Conservation (phyloP, 2,888 invertebrate species). For the Mermis nigrescens region DNA sequence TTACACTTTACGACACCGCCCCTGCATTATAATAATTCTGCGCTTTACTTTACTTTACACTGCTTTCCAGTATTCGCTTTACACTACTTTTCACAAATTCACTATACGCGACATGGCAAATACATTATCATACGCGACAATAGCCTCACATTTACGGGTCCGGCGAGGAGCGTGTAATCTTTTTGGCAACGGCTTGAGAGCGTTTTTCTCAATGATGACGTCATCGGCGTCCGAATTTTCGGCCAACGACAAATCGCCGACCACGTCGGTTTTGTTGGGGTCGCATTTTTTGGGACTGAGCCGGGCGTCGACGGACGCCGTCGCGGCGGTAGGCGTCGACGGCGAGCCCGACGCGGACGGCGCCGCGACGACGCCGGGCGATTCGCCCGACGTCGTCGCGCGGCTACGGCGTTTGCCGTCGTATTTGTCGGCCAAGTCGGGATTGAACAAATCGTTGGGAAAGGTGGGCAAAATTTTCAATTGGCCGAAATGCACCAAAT, state of each 20-base stretch:
- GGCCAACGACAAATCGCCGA: not conserved
- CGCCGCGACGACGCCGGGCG: too few species aligned
- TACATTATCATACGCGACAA: too few species aligned
- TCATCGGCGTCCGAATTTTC: not conserved
- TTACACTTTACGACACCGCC: too few species aligned
- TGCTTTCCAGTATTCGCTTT: too few species aligned
- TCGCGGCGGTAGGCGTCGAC: not conserved
- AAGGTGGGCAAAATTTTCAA: slow-evolving; percentile 4
- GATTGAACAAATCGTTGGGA: slow-evolving; percentile 7
- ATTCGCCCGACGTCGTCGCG: not conserved
- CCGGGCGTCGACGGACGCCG: not conserved
- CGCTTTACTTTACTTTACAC: too few species aligned
- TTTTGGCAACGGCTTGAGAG: not conserved
- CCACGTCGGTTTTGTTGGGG: too few species aligned
- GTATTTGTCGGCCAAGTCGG: not conserved
- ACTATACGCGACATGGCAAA: too few species aligned
- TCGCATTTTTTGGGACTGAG: not conserved
- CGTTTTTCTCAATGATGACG: not conserved
- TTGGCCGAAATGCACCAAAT: slow-evolving; percentile 4
- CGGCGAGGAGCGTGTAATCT: too few species aligned
- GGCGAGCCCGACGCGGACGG: not conserved
- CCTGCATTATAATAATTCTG: too few species aligned
- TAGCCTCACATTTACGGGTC: too few species aligned
- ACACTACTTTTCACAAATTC: too few species aligned
- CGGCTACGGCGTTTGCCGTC: not conserved